Evolutionary conservation across 2,888 invertebrate species (phyloP), one percentile per base, ranked within the genome.

Genomic region (Chrysolina haemoptera): DNA sequence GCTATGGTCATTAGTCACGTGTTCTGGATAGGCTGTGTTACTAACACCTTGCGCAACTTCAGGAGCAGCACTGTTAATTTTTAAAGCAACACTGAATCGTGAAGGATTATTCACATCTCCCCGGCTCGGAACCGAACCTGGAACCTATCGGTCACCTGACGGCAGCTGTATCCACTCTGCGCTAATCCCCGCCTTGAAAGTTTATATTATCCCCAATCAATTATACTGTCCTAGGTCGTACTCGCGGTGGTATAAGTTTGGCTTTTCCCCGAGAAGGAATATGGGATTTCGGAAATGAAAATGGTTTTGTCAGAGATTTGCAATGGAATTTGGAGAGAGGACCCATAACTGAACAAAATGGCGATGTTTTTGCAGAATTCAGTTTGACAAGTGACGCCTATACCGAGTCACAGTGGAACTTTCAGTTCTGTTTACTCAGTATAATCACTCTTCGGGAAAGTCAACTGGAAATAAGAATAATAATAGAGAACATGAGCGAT

Each of bases 391-490:
- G 74, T 1, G 69, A 76, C 40, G 73, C 71, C n/a, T 80, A 76
- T 55, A 81, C 80, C 0, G 77, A 73, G 63, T 72, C 79, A 2
- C 50, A 77, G 6, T 81, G 80, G 80, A 76, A 74, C 53, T 77
- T 48, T 59, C 77, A 77, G 3, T 81, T 81, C 69, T 78, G 76
- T 70, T 20, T 81, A 11, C 63, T 20, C 53, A 70, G 68, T 59
- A 74, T 48, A 53, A 68, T 76, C 11, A 69, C 63, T 0, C 69
- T 78, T 11, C 59, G 63, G 11, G 59, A 64, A 53, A 69, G 35
- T 0, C 41, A 69, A n/a, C 50, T 78, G n/a, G 50, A 62, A 10
- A 70, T 73, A 9, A 22, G 43, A 10, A 59, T 73, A 2, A 43
- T 11, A n/a, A 65, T 76, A 1, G 67, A 69, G 41, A 78, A 78